Evolutionary conservation across 2,797 vertebrate species (phyloP).

Genomic region (Darevskia mixta): DNA sequence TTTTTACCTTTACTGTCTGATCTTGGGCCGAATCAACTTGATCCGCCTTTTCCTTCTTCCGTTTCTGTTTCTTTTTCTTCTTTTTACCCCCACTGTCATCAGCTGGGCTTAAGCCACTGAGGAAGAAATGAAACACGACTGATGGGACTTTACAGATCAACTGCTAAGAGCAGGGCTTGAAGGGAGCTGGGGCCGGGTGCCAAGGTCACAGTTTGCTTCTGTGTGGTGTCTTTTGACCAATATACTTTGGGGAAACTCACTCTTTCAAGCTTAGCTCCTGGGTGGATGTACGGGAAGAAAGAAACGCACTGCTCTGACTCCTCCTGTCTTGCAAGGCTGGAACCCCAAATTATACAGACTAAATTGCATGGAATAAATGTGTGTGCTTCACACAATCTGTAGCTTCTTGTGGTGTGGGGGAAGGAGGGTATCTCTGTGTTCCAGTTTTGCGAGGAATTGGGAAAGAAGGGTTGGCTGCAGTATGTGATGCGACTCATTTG

Average conservation of each 20-base stretch:
- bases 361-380: neutral
- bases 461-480: too few relatives aligned
- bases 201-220: neutral
- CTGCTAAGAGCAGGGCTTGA: neutral
- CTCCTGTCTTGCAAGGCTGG: neutral
- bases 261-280: neutral
- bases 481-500: neutral
- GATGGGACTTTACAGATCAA: conserved; percentile 18
- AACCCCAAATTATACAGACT: neutral
- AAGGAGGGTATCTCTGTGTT: neutral
- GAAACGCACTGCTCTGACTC: neutral
- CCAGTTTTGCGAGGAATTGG: neutral
- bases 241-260: neutral
- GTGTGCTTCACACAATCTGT: neutral
- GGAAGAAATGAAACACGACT: conserved; percentile 72
- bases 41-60: conserved; percentile 94
- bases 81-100: conserved; percentile 95
- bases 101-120: conserved; percentile 86
- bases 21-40: conserved; percentile 86
- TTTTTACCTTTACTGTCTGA: conserved; percentile 87
- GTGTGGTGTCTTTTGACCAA: neutral
- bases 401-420: neutral
- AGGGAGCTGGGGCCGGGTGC: neutral
- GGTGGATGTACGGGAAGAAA: neutral
- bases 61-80: conserved; percentile 98